Conservation (phyloP, 92 coral and sea anemone genomes). For the Phymanthus crucifer region DNA sequence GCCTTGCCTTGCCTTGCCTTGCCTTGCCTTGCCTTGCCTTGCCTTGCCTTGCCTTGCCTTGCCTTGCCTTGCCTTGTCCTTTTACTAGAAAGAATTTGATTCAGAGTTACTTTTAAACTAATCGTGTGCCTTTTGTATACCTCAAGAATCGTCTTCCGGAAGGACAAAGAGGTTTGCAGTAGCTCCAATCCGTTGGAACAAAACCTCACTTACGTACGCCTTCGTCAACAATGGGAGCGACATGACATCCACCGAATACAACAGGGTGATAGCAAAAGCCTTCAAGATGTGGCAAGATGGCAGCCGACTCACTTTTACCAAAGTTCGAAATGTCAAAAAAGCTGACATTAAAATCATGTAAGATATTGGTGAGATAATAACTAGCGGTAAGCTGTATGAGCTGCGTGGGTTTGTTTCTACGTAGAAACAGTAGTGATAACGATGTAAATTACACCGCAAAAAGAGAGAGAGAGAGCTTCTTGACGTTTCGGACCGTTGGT, state of each 20-base stretch:
- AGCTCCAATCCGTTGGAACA: slow-evolving; percentile 60
- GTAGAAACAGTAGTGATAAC: neutral
- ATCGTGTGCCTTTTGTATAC: neutral
- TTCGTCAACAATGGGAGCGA: slow-evolving; percentile 64
- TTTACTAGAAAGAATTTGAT: too few species aligned
- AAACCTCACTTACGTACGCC: slow-evolving; percentile 52
- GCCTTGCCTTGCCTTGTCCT: neutral
- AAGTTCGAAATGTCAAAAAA: slow-evolving; percentile 4
- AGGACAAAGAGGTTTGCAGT: slow-evolving; percentile 52
- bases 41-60: neutral
- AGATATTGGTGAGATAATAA: neutral
- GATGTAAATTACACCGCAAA: neutral
- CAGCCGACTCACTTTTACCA: slow-evolving; percentile 52
- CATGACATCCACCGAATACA: slow-evolving; percentile 33
- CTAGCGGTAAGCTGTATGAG: neutral
- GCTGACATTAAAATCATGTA: slow-evolving; percentile 69
- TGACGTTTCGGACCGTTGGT: too few species aligned
- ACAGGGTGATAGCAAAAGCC: slow-evolving; percentile 52
- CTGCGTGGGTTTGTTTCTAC: too few species aligned
- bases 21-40: too few species aligned
- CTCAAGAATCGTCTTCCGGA: slow-evolving; percentile 19
- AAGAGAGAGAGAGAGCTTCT: slow-evolving; percentile 4
- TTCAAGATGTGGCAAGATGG: slow-evolving; percentile 70
- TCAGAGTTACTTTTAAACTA: neutral
- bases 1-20: too few species aligned